phyloP scores from a whole-genome alignment of 2,113 vertebrate genomes.

The Crotalus tigris region DNA sequence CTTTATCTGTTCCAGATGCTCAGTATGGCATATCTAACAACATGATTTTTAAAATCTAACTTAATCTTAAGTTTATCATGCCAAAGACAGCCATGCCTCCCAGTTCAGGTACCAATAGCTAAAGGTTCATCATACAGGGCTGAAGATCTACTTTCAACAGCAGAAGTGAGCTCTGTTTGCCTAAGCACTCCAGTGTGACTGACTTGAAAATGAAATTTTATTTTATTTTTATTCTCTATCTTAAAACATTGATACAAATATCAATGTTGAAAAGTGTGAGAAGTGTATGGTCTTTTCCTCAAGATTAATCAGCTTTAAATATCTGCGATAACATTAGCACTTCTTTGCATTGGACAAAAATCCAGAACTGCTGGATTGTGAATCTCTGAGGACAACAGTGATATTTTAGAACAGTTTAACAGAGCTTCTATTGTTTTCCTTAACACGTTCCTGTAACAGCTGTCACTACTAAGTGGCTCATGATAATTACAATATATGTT shows the following conservation, averaged over 20 bases:
- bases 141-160: neutral
- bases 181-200: neutral
- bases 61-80: neutral
- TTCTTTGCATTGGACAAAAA: neutral
- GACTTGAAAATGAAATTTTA: neutral
- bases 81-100: neutral
- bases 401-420: neutral
- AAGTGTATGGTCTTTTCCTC: neutral
- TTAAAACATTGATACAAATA: neutral
- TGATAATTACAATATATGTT: neutral
- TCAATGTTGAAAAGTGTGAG: neutral
- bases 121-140: neutral
- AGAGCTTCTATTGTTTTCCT: neutral
- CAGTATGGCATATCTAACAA: neutral
- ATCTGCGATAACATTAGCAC: neutral
- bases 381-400: neutral
- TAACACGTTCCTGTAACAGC: neutral
- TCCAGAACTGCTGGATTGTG: neutral
- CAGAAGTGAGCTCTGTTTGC: neutral
- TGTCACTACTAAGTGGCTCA: neutral
- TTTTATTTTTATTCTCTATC: neutral
- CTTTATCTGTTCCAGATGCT: neutral
- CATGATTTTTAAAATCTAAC: neutral
- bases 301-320: neutral
- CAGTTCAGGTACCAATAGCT: neutral